Conservation (phyloP, 2,113 vertebrate genomes). For the Grallaria varia region DNA sequence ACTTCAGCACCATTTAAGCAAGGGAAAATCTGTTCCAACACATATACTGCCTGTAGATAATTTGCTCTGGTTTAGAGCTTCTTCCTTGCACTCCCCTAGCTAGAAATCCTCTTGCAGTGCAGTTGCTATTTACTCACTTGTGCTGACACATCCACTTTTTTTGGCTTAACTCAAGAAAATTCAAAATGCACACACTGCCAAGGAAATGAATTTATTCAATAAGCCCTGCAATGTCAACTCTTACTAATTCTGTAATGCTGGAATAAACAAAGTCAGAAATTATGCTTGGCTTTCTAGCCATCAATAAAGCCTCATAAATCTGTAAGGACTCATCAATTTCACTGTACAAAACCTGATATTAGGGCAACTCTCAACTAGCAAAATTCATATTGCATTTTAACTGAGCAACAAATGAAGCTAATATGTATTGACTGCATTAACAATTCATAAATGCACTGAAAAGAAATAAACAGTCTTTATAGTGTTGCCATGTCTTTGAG, state of each 20-base stretch:
- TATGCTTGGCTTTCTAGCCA: conserved; percentile 5
- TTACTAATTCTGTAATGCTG: conserved; percentile 20
- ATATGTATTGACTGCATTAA: conserved; percentile 54
- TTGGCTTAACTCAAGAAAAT: conserved; percentile 36
- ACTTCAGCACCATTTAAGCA: neutral
- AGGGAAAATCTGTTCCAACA: neutral
- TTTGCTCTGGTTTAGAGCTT: neutral
- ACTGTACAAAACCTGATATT: neutral
- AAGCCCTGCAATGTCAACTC: conserved; percentile 4
- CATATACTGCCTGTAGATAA: neutral
- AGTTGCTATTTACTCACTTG: neutral
- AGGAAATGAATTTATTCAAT: conserved; percentile 52
- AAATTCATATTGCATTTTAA: conserved; percentile 39
- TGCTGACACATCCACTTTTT: conserved; percentile 40
- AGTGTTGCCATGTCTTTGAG: neutral
- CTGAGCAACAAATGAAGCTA: conserved; percentile 27
- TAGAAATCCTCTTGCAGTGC: conserved; percentile 4
- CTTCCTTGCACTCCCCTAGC: neutral
- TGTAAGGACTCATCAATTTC: conserved; percentile 22
- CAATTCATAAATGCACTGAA: conserved; percentile 55
- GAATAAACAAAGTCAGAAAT: conserved; percentile 53
- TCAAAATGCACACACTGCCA: conserved; percentile 11
- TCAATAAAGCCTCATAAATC: conserved; percentile 34
- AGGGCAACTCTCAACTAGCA: neutral
- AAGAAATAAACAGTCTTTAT: conserved; percentile 17